Percentiles rank a stretch among this genome's conserved stretches.
Evolutionary conservation across 2,797 vertebrate genomes (phyloP).

Genomic region (Falco biarmicus): DNA sequence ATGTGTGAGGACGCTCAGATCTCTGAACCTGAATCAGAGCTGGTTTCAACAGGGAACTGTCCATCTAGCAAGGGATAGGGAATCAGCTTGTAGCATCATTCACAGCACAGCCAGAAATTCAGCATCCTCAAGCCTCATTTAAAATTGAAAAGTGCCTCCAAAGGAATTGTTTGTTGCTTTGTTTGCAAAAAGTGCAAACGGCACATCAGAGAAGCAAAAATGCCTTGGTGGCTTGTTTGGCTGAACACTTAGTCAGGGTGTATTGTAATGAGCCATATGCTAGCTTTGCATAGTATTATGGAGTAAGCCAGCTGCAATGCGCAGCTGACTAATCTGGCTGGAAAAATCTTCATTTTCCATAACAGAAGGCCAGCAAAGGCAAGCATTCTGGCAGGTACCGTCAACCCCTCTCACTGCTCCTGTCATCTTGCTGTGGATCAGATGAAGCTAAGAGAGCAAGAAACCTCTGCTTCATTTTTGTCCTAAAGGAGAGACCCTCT

Average conservation of each 20-base stretch:
- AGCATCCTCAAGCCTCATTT: constrained; percentile 26
- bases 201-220: constrained; percentile 69
- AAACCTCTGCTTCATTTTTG: background rate
- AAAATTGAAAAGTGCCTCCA: constrained; percentile 53
- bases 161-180: constrained; percentile 65
- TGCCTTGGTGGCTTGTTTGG: constrained; percentile 61
- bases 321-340: constrained; percentile 56
- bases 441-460: background rate
- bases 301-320: constrained; percentile 23
- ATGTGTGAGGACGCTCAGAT: background rate
- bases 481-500: background rate
- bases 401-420: background rate
- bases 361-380: constrained; percentile 21
- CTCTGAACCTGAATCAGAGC: background rate
- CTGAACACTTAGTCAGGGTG: constrained; percentile 54
- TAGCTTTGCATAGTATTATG: constrained; percentile 49
- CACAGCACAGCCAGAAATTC: constrained; percentile 18
- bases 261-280: constrained; percentile 72
- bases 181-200: constrained; percentile 65
- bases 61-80: background rate
- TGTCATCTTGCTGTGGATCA: background rate
- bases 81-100: background rate
- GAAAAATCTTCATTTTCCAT: constrained; percentile 29
- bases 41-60: background rate
- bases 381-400: background rate